Conservation (phyloP, 2,113 vertebrate genomes). For the Alosa alosa region DNA sequence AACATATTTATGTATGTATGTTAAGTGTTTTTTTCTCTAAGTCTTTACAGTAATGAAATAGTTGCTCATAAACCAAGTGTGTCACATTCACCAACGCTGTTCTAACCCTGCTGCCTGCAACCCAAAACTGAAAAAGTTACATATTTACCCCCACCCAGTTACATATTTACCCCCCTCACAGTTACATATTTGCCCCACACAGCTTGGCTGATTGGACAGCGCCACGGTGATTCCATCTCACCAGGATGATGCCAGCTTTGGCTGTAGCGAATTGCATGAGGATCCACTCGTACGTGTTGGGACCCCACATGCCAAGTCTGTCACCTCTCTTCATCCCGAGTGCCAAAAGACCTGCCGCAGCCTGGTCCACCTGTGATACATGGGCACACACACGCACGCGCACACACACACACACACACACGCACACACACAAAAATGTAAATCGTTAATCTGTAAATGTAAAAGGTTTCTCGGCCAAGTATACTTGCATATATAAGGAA, state of each 20-base stretch:
- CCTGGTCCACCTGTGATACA: slow-evolving; percentile 79
- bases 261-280: slow-evolving; percentile 89
- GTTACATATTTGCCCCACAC: slow-evolving; percentile 48
- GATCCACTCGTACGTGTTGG: slow-evolving; percentile 89
- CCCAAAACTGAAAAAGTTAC: not conserved
- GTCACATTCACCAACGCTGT: no score
- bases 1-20: no score
- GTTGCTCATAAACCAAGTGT: not conserved
- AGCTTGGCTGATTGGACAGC: no score
- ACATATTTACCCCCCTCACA: not conserved
- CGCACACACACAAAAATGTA: not conserved
- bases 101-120: not conserved
- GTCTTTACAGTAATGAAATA: no score
- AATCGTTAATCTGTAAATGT: no score
- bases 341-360: slow-evolving; percentile 86
- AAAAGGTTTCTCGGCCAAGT: no score
- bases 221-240: slow-evolving; percentile 43
- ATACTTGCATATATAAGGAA: no score
- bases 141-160: not conserved
- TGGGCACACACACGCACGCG: not conserved
- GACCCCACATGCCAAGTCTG: slow-evolving; percentile 89
- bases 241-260: slow-evolving; percentile 89
- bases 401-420: no score
- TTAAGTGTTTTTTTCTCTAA: no score
- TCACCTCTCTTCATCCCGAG: slow-evolving; percentile 85